Evolutionary conservation across 2,888 invertebrate species (phyloP), one percentile per base, ranked within the genome.

Genomic region (Drosophila siamana): DNA sequence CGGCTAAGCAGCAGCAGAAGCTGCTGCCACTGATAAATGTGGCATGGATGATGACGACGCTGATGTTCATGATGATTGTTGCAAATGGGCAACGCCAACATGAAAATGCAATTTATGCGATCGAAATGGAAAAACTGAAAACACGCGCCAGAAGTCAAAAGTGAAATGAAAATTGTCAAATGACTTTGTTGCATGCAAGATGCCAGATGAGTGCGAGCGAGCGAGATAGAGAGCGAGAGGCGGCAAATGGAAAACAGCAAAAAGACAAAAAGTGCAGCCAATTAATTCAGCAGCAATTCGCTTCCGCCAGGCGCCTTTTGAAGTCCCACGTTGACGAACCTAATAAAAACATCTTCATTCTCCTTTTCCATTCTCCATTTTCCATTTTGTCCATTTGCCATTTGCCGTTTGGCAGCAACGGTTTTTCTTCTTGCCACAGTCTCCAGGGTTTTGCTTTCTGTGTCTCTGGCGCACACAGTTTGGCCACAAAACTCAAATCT

Each of bases 151-250:
- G 63, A 77, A 61, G 19, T 47, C 50, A 47, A 54, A 44, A 44
- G 24, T 51, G 41, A 48, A 57, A 43, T 52, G 16, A 50, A 76
- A 80, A 63, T 62, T 88, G 81, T 80, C 87, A 84, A 78, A 84
- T 86, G 74, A 65, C 71, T 74, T 63, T 80, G 81, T 63, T 63
- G 81, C 81, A 72, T 77, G 80, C 81, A 66, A n/a, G n/a, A 65
- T 69, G 40, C 9, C 3, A 41, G 26, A 11, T 47, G 19, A 41
- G 22, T 19, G 1, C 11, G n/a, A 43, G 4, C 7, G 28, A 13
- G 15, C 13, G 11, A 22, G 26, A n/a, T n/a, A n/a, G n/a, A n/a
- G n/a, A n/a, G n/a, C 50, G 13, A 19, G n/a, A 15, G 30, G 40
- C 9, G n/a, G n/a, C n/a, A n/a, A n/a, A 59, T 36, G 11, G 50